Percentiles rank a stretch among this genome's conserved stretches.
Evolutionary conservation across 2,113 vertebrate species (phyloP).

Genomic region (Porphyrio hochstetteri): DNA sequence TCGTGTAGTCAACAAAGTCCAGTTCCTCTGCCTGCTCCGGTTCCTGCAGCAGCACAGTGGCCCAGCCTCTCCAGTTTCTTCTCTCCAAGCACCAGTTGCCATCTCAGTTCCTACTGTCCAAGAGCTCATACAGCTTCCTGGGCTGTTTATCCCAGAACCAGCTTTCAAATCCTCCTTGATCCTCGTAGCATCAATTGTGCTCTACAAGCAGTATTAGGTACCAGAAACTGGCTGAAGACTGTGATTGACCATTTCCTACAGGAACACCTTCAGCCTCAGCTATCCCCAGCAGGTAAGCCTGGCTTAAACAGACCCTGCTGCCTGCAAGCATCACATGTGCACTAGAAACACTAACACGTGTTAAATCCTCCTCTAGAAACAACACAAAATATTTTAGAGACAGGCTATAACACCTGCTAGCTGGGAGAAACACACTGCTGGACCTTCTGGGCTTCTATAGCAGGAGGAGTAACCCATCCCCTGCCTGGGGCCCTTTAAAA

Average conservation of each 20-base stretch:
- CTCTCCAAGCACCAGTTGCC: background rate
- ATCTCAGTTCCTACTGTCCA: background rate
- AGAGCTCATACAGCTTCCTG: accelerated
- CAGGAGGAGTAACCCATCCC: accelerated
- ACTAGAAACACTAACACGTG: accelerated
- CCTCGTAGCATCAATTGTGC: background rate
- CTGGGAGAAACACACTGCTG: accelerated
- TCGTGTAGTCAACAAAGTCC: background rate
- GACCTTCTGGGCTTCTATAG: accelerated
- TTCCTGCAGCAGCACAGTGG: background rate
- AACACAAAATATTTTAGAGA: accelerated
- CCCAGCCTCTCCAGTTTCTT: background rate
- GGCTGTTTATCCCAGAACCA: background rate
- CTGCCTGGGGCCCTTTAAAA: background rate
- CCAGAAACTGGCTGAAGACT: background rate
- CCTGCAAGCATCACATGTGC: accelerated
- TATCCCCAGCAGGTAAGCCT: accelerated
- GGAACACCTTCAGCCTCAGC: accelerated
- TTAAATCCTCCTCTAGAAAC: accelerated
- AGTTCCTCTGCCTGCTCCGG: background rate
- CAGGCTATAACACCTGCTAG: accelerated
- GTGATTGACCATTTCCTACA: accelerated
- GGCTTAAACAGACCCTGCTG: accelerated
- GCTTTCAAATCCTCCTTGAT: background rate
- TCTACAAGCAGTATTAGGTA: background rate